Percentiles rank a stretch among this genome's conserved stretches.
phyloP scores from a whole-genome alignment of 2,113 vertebrate species.

The Prionailurus viverrinus region DNA sequence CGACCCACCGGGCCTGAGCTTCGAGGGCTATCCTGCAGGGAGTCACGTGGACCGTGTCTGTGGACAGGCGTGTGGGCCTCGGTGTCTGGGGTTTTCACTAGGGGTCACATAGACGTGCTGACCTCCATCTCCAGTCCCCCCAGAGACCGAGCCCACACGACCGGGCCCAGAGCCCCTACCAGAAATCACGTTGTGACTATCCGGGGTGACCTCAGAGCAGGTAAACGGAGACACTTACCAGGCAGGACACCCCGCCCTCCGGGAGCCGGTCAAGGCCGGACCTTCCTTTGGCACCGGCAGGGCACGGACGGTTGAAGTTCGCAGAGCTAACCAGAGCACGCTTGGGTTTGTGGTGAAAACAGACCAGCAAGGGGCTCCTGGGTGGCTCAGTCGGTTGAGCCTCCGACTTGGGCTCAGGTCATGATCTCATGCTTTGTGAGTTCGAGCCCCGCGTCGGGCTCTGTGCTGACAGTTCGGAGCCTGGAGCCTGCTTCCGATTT shows the following conservation, averaged over 20 bases:
- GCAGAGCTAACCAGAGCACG: background rate
- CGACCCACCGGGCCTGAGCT: rapidly evolving
- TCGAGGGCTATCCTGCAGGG: background rate
- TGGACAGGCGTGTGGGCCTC: background rate
- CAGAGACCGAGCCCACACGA: background rate
- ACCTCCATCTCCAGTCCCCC: background rate
- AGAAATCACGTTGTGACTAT: rapidly evolving
- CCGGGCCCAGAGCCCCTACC: background rate
- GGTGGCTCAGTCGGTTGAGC: rapidly evolving
- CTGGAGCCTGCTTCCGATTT: background rate
- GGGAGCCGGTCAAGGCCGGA: no score
- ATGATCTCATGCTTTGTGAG: background rate
- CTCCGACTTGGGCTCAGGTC: rapidly evolving
- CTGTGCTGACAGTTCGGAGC: background rate
- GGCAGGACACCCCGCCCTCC: background rate
- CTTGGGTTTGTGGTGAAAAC: background rate
- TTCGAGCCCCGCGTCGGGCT: background rate
- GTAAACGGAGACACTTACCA: background rate
- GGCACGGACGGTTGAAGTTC: rapidly evolving
- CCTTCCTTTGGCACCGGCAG: background rate
- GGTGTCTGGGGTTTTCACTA: background rate
- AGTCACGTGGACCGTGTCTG: no score
- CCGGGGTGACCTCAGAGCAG: rapidly evolving
- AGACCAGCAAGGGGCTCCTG: background rate
- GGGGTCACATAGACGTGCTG: rapidly evolving